Evolutionary conservation across 2,113 vertebrate species (phyloP), one percentile per base, ranked within the genome.

Genomic region (Sarotherodon lohbergeri): DNA sequence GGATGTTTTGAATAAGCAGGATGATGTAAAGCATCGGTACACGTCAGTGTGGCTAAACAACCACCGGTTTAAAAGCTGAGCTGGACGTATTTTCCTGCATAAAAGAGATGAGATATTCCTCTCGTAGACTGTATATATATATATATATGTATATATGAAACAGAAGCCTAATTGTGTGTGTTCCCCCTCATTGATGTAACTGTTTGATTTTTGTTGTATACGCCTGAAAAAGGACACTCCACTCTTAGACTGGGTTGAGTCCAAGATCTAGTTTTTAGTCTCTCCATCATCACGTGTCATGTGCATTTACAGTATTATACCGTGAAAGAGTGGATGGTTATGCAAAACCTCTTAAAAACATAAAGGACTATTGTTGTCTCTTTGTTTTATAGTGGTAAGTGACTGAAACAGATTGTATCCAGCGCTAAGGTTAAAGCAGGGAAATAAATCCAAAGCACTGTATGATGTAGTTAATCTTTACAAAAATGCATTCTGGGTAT

Each of bases 401-500:
- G 71, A 78, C 16, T 19, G 27, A 50, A 78, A 32, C 43, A 50
- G 46, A 32, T 78, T 50, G 46, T 19, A 50, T 32, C 9, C 46
- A 50, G 46, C 27, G 10, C 29, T 78, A 50, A 78, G 27, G 16
- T n/a, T 48, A 50, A 48, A 50, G 46, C 16, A 50, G 43, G 17
- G 12, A 78, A 50, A 32, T 12, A 12, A 48, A 48, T 50, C 9
- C 16, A 19, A 50, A 50, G 71, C 3, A 50, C 43, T 78, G 24
- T 50, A 32, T 78, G 71, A 50, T 50, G 27, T 48, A 32, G 17
- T 78, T 50, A 78, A 50, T 19, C 71, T 50, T 50, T 50, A 78
- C 71, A 50, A 50, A 32, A 50, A 78, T 78, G 46, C 32, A 86
- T 55, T 39, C 54, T 80, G 85, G n/a, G 32, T 84, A 29, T 63